Evolutionary conservation across 1,140 invertebrate species (phyloP), one percentile per base, ranked within the genome.

Genomic region (Drepana arcuata): DNA sequence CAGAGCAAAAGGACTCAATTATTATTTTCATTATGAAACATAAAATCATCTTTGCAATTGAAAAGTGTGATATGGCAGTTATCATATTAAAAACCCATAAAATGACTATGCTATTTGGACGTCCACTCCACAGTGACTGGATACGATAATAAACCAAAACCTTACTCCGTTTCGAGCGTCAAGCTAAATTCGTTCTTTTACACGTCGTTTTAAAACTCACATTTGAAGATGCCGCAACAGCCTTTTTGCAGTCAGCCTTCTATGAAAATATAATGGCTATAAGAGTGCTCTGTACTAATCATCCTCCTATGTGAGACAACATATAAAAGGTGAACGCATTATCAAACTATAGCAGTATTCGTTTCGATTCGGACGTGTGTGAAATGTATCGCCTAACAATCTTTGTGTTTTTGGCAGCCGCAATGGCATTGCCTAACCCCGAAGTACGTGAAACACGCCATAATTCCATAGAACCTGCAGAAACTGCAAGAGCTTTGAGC

Each of bases 261-360:
- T 81, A 79, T 81, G 74, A 81, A 79, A 79, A 79, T 74, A 72
- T 79, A 77, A 77, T 79, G 54, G 71, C 59, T 52, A 52, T 55
- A 48, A 49, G 57, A 56, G 50, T 72, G 61, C 62, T 51, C 57
- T 34, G 61, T 56, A 60, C 55, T 68, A 71, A 72, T 71, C 54
- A 68, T 65, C 53, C 51, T 57, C 60, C 65, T 66, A 71, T 67
- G 65, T 69, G 58, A 64, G 65, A 68, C n/a, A n/a, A n/a, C 60
- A 74, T 79, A 81, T 74, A 79, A 66, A 79, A 82, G 69, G 43
- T 44, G 63, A 57, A 57, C 38, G 49, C 50, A 48, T 70, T 74
- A 79, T 78, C 72, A 82, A 71, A 73, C 24, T 56, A 48, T 63
- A 67, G 53, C 61, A 55, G 64, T 45, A 52, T 52, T 64, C 38